phyloP scores from a whole-genome alignment of 2,888 invertebrate species.

The Eilema depressum region DNA sequence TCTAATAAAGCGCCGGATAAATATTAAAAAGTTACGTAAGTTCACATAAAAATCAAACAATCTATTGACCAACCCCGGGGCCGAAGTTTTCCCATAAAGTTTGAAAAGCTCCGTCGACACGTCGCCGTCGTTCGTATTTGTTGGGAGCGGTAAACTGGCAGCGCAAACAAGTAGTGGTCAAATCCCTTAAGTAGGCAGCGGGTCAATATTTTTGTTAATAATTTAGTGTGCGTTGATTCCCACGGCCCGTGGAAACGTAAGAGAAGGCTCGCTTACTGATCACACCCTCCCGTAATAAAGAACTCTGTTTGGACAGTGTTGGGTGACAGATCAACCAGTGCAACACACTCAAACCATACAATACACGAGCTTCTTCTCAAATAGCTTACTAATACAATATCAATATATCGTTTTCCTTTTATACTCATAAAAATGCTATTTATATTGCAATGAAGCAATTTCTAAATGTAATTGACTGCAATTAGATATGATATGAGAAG shows the following conservation, averaged over 20 bases:
- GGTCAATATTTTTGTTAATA: conserved; percentile 87
- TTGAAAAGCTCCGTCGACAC: conserved; percentile 76
- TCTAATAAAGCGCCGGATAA: too few relatives aligned
- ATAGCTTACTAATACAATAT: conserved; percentile 12
- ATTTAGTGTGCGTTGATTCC: conserved; percentile 81
- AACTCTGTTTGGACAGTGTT: conserved; percentile 66
- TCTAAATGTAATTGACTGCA: not conserved
- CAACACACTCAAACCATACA: not conserved
- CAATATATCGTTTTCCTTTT: conserved; percentile 6
- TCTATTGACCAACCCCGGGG: conserved; percentile 67
- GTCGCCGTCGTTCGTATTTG: conserved; percentile 63
- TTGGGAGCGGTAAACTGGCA: conserved; percentile 81
- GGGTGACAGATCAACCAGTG: conserved; percentile 42
- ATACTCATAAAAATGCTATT: not conserved
- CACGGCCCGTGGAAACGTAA: conserved; percentile 68
- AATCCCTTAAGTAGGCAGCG: conserved; percentile 86
- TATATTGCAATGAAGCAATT: conserved; percentile 1
- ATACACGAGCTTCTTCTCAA: conserved; percentile 18
- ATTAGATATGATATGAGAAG: conserved; percentile 20
- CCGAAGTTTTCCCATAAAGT: conserved; percentile 82
- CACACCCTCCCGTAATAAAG: conserved; percentile 68
- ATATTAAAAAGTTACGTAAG: conserved; percentile 43
- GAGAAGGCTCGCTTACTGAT: conserved; percentile 75
- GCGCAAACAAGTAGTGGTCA: conserved; percentile 83
- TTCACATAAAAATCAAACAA: conserved; percentile 63